Evolutionary conservation across 2,797 vertebrate genomes (phyloP), one percentile per base, ranked within the genome.

Genomic region (Garrulus glandarius): DNA sequence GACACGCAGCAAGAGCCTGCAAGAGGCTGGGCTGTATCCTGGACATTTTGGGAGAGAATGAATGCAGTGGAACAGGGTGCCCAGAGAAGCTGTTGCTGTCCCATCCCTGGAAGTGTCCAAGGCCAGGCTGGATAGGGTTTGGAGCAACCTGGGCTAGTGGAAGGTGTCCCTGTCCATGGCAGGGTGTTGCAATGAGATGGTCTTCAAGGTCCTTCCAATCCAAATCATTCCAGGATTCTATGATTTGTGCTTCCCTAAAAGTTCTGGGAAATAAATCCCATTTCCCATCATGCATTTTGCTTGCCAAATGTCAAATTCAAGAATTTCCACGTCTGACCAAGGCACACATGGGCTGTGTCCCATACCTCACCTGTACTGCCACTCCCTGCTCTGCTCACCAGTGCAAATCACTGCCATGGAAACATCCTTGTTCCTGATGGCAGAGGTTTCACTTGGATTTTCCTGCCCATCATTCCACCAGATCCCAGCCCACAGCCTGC

Each of bases 331-430:
- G 3, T n/a, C 37, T 32, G 55, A 71, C 21, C 13, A 71, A 78
- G 27, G 43, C 36, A 27, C 26, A 56, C 1, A 2, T 0, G 19
- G 19, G 21, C 5, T 49, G 56, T 13, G 15, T 6, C 13, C 36
- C 41, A 29, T 15, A 27, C 0, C 5, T 16, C 56, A 57, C 15
- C 22, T 4, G 1, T 3, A 2, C 0, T 55, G 55, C 27, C 63
- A 46, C 68, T 34, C 50, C 64, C 57, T 68, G 41, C 59, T 79
- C 49, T 2, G 36, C 53, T 57, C 50, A 37, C 10, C 13, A 32
- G 27, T 1, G 20, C 27, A 26, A 74, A 57, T 6, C 37, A 32
- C 57, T 6, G 24, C 0, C 0, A 55, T 4, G 36, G n/a, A 57
- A 89, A 78, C 53, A 43, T 71, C 41, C 47, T 20, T 4, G 1